phyloP scores from a whole-genome alignment of 2,113 vertebrate species.

The Cephalopterus ornatus region DNA sequence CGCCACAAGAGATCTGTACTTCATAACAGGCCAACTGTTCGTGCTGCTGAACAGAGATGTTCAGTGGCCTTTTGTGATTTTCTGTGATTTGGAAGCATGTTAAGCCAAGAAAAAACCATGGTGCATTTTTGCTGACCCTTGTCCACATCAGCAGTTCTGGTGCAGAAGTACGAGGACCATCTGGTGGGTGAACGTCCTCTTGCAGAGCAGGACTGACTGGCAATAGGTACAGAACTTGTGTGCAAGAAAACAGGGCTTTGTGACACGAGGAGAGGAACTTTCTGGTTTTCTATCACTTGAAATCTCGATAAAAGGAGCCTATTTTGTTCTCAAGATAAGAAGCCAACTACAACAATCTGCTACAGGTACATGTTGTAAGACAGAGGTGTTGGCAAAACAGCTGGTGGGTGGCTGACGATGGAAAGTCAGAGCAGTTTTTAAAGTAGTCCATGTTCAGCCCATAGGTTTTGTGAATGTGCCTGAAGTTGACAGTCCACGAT shows the following conservation, averaged over 20 bases:
- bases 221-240: not conserved
- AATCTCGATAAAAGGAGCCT: not conserved
- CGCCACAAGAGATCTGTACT: not conserved
- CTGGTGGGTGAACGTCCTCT: not conserved
- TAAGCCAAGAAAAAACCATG: not conserved
- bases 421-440: not conserved
- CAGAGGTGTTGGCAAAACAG: not conserved
- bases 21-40: not conserved
- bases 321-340: not conserved
- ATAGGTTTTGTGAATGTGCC: not conserved
- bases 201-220: not conserved
- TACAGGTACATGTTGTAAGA: slow-evolving; percentile 13
- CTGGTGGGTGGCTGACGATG: not conserved
- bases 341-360: slow-evolving; percentile 7
- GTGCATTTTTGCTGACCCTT: not conserved
- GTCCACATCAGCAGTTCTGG: not conserved
- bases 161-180: not conserved
- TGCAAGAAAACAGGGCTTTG: not conserved
- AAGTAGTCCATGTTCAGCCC: not conserved
- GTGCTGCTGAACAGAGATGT: not conserved
- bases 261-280: not conserved
- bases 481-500: accelerated
- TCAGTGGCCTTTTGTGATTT: not conserved
- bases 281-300: not conserved
- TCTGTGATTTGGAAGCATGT: not conserved